Percentiles rank a stretch among this genome's conserved stretches.
These are phyloP conservation scores for Venustaconcha ellipsiformis DNA, from an alignment of 1,140 invertebrate species.

Conservation along the genomic window DNA sequence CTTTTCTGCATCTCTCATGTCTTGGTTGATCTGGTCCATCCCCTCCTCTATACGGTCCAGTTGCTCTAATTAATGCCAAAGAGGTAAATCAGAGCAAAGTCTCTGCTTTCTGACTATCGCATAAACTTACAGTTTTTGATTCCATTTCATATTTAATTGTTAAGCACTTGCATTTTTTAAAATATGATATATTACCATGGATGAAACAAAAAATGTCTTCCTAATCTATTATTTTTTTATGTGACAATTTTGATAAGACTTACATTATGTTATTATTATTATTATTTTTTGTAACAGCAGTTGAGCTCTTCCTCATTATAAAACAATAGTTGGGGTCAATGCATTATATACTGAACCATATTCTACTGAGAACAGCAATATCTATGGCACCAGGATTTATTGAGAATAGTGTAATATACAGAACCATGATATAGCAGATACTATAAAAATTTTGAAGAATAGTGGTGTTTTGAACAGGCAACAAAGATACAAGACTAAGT, in stretches of 20 bases:
- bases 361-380: too few relatives aligned
- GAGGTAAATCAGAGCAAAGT: not conserved
- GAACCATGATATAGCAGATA: too few relatives aligned
- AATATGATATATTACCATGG: not conserved
- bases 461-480: too few relatives aligned
- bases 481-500: too few relatives aligned
- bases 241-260: not conserved
- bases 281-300: too few relatives aligned
- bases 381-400: too few relatives aligned
- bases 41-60: constrained; percentile 99
- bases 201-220: not conserved
- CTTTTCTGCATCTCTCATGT: constrained; percentile 99
- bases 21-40: constrained; percentile 99
- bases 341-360: too few relatives aligned
- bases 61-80: constrained; percentile 81
- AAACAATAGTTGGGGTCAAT: too few relatives aligned
- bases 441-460: too few relatives aligned
- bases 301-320: too few relatives aligned
- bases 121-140: not conserved
- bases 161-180: not conserved
- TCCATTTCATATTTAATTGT: not conserved
- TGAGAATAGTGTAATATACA: too few relatives aligned
- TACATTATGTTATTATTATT: too few relatives aligned
- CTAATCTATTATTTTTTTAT: constrained; percentile 76
- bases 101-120: not conserved